Evolutionary conservation across 2,888 invertebrate species (phyloP).

Genomic region (Thecocarcelia acutangulata): DNA sequence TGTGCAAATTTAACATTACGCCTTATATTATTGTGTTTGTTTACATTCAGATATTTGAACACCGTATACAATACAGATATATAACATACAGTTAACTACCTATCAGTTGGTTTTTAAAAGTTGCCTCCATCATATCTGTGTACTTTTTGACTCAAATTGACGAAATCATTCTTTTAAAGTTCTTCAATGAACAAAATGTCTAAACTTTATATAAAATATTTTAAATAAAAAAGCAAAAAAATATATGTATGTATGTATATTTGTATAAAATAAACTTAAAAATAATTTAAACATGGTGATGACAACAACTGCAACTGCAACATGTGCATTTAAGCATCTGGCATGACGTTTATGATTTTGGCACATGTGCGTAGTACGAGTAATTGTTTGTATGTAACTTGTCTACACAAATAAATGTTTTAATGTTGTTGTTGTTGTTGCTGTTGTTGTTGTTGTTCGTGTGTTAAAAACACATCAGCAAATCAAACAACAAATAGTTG

Average conservation of each 20-base stretch:
- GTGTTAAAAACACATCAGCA: slow-evolving; percentile 39
- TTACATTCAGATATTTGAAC: no score
- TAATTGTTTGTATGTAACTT: slow-evolving; percentile 64
- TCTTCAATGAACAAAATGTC: not conserved
- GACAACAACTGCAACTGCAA: slow-evolving; percentile 62
- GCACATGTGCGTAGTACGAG: slow-evolving; percentile 63
- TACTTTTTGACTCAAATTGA: no score
- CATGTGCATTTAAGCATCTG: slow-evolving; percentile 67
- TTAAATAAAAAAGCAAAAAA: slow-evolving; percentile 20
- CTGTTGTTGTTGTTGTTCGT: slow-evolving; percentile 43
- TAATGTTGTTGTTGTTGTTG: slow-evolving; percentile 38
- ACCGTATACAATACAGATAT: no score
- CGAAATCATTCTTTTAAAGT: no score
- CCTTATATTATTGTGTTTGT: no score
- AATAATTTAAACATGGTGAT: slow-evolving; percentile 63
- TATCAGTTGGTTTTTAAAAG: no score
- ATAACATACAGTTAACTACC: no score
- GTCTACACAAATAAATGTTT: slow-evolving; percentile 60
- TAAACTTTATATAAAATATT: slow-evolving; percentile 34
- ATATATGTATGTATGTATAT: no score
- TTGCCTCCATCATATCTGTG: no score
- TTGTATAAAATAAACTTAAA: slow-evolving; percentile 35
- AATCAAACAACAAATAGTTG: slow-evolving; percentile 61
- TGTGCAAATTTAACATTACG: no score
- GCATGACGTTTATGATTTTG: slow-evolving; percentile 68